Conservation (phyloP, 35 echinoderm and acorn worm genomes). For the Heliocidaris erythrogramma region DNA sequence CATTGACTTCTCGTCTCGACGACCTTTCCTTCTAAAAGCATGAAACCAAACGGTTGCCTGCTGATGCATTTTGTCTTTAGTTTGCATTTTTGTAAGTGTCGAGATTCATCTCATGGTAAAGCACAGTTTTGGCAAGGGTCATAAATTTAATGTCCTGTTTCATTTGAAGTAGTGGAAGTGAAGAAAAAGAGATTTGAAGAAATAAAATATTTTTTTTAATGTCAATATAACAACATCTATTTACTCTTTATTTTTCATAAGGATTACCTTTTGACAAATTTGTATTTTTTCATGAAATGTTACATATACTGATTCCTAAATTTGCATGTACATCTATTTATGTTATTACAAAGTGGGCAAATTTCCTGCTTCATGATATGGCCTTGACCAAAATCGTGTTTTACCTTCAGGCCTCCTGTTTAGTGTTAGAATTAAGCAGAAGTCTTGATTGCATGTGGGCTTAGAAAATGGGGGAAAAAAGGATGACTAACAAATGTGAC, state of each 20-base stretch:
- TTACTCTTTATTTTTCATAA: not conserved
- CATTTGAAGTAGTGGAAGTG: too few species aligned
- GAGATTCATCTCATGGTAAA: not conserved
- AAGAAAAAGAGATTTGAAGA: too few species aligned
- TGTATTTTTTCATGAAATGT: not conserved
- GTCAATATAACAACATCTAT: not conserved
- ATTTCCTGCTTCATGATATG: not conserved
- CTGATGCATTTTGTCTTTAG: conserved; percentile 10
- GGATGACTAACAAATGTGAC: too few species aligned
- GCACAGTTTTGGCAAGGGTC: not conserved
- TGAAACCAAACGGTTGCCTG: not conserved
- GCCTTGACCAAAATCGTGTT: not conserved
- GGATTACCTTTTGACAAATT: not conserved
- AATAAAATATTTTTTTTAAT: too few species aligned
- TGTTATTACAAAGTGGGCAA: not conserved
- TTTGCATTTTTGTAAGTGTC: not conserved
- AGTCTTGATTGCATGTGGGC: not conserved
- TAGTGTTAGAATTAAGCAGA: not conserved
- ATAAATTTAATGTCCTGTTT: too few species aligned
- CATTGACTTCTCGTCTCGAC: not conserved
- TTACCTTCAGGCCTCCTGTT: not conserved
- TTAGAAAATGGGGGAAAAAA: not conserved
- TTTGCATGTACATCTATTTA: not conserved
- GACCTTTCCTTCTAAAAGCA: conserved; percentile 17
- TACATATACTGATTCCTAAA: not conserved